Evolutionary conservation across 2,888 invertebrate genomes (phyloP).

Genomic region (Ophioninae sp.): DNA sequence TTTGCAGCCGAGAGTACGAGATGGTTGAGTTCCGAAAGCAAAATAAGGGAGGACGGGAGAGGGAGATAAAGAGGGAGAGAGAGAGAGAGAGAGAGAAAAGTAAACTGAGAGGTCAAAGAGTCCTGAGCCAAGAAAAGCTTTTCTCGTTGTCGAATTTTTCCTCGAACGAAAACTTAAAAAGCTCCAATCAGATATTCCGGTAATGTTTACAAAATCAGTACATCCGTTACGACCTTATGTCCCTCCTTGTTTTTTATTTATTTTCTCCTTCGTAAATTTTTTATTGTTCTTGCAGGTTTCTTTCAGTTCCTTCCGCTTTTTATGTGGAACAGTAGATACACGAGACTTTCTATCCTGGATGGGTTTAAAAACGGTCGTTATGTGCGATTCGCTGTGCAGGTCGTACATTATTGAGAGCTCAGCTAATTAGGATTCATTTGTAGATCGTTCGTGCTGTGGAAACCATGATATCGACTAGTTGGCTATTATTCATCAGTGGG

Average conservation of each 20-base stretch:
- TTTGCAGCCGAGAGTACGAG: constrained; percentile 21
- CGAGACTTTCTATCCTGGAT: not conserved
- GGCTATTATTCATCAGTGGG: not conserved
- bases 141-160: constrained; percentile 37
- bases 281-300: constrained; percentile 5
- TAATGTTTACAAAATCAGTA: constrained; percentile 75
- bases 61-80: constrained; percentile 11
- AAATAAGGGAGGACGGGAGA: constrained; percentile 12
- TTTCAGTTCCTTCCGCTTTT: not conserved
- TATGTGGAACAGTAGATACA: not conserved
- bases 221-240: constrained; percentile 39
- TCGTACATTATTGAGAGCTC: not conserved
- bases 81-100: constrained; percentile 20
- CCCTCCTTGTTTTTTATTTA: constrained; percentile 28
- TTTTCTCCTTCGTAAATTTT: constrained; percentile 38
- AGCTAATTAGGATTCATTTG: not conserved
- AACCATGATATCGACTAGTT: not conserved
- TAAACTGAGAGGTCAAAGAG: constrained; percentile 53
- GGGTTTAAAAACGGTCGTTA: not conserved
- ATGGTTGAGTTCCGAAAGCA: not conserved
- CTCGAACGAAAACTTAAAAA: constrained; percentile 61
- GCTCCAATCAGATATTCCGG: constrained; percentile 77
- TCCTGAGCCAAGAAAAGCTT: constrained; percentile 45
- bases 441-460: not conserved
- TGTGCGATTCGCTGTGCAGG: not conserved